Base-by-base conservation (phyloP, 2,797 vertebrate species). In the Cephalopachus bancanus region DNA sequence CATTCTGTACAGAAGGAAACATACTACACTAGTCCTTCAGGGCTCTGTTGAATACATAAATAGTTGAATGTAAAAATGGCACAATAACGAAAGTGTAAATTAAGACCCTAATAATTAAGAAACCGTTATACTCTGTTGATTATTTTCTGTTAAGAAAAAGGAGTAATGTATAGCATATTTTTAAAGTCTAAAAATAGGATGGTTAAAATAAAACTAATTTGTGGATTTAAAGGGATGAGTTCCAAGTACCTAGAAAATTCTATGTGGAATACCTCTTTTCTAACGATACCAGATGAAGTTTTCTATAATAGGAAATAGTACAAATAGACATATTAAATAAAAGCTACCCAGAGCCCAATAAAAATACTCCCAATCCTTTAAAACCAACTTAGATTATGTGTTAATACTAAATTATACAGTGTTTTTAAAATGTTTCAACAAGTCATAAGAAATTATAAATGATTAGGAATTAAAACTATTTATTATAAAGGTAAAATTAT, bases 141-240 rank as follows among this genome's bases (percentile, higher is more conserved):
- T 84, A 91, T 69, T 92, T n/a, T 83, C 51, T 55, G 74, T 92
- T 88, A 87, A 89, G 84, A 96, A 94, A 84, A 74, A 10, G 85
- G 19, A 24, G 17, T 15, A 44, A 67, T n/a, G 10, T 15, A 33
- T 12, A 30, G 49, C 30, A 74, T 89, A 75, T 92, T 95, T 95
- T 89, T 2, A 28, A 85, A 76, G 28, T 30, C 51, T 76, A 20
- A 76, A 78, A 79, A 89, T 75, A 92, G 24, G 60, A 62, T 37
- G 5, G 22, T 64, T 86, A 91, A 76, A 93, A 74, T 87, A 69
- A 88, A 81, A 93, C 60, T 74, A 74, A 84, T 44, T 74, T 78
- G 7, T 93, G 28, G 11, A 59, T 67, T 92, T 69, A 76, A 85
- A 92, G 49, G 28, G 37, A 84, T 93, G 62, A 71, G 28, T 30